Evolutionary conservation across 2,113 vertebrate species (phyloP), one percentile per base, ranked within the genome.

Genomic region (Leptodactylus fuscus): DNA sequence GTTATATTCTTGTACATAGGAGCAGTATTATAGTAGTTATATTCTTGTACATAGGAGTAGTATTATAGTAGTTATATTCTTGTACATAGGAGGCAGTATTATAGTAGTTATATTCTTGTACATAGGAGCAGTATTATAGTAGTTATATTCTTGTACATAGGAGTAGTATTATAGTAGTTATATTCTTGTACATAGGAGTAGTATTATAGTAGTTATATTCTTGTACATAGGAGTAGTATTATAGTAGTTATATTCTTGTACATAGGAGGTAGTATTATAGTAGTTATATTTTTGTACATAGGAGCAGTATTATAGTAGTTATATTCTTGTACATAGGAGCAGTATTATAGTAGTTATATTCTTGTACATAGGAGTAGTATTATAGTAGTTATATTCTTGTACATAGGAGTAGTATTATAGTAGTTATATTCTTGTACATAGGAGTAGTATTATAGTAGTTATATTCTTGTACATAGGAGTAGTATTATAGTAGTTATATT

Each of bases 11-110:
- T 48, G 46, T 48, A 48, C 46, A 48, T 4, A 48, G 46, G 46
- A 48, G 46, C 46, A 48, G 46, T 48, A 48, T 48, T 48, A 48
- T 48, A 48, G 46, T 51, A 51, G 48, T 51, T 51, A 51, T 51
- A 51, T 51, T 51, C 48, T 58, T 58, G 55, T 58, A 58, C 9
- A 58, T 58, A 58, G 55, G 55, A 3, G 55, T n/a, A 58, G 55
- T 58, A 24, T 24, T 58, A 48, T 55, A 55, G 51, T 55, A 55
- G 55, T 58, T 58, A 58, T 58, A 58, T n/a, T 58, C 55, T 58
- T 58, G 48, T 51, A 51, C 15, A 51, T 51, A 53, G 20, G 51
- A n/a, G 51, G 51, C 51, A 53, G 51, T 53, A 53, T 53, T 53
- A 53, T 53, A 53, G 48, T 53, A 53, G 18, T 53, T 53, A 53